Percentiles rank a stretch among this genome's conserved stretches.
These are phyloP conservation scores for Potamilus streckersoni DNA, from an alignment of 1,140 invertebrate genomes.

Conservation along the genomic window DNA sequence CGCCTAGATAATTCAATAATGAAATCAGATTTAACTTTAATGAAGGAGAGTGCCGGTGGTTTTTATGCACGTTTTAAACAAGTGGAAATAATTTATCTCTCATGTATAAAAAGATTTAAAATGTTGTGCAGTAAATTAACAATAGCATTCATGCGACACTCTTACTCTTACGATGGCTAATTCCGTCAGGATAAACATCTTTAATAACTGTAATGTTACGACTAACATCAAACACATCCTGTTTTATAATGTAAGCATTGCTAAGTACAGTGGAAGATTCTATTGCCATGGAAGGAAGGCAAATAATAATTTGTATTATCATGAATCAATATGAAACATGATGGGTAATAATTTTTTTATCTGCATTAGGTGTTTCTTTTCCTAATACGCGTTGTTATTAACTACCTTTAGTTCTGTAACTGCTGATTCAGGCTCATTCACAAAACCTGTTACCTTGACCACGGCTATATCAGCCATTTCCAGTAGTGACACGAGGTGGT, in stretches of 20 bases:
- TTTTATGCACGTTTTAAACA: too few relatives aligned
- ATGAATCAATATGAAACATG: neutral
- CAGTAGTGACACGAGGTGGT: slow-evolving; percentile 88
- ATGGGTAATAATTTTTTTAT: neutral
- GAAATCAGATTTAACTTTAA: too few relatives aligned
- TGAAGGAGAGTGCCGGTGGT: too few relatives aligned
- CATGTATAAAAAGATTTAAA: too few relatives aligned
- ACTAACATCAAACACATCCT: slow-evolving; percentile 2
- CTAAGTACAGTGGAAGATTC: neutral
- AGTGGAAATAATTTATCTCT: too few relatives aligned
- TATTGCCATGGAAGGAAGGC: neutral
- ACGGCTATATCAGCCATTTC: slow-evolving; percentile 85
- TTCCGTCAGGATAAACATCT: too few relatives aligned
- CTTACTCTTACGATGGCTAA: too few relatives aligned
- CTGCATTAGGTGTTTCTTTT: neutral
- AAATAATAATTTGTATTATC: too few relatives aligned
- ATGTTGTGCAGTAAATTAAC: too few relatives aligned
- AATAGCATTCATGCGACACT: too few relatives aligned
- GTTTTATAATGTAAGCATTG: neutral
- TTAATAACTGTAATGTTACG: too few relatives aligned
- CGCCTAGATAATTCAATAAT: too few relatives aligned
- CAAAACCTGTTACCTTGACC: slow-evolving; percentile 92
- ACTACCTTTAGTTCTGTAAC: slow-evolving; percentile 74
- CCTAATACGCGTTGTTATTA: neutral
- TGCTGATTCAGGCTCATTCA: slow-evolving; percentile 86